Evolutionary conservation across 1,140 invertebrate genomes (phyloP).

Genomic region (Spodoptera frugiperda): DNA sequence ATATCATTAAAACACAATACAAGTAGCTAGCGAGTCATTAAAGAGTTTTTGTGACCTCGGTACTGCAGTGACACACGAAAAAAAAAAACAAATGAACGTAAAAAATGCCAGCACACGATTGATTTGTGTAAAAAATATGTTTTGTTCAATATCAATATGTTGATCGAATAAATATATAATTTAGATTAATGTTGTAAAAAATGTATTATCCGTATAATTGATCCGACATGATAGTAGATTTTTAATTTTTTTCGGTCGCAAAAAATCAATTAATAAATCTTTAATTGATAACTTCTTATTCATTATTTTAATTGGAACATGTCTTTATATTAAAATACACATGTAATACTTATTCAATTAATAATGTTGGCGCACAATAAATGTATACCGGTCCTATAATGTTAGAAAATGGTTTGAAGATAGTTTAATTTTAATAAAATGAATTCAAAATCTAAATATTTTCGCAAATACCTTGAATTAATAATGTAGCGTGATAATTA

Average conservation of each 20-base stretch:
- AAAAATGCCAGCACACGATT: slow-evolving; percentile 1
- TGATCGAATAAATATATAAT: not conserved
- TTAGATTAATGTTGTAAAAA: slow-evolving; percentile 9
- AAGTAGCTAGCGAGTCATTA: not conserved
- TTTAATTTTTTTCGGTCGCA: too few species aligned
- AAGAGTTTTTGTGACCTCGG: slow-evolving; percentile 6
- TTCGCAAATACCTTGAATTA: too few species aligned
- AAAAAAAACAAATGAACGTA: slow-evolving; percentile 1
- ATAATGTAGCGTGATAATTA: too few species aligned
- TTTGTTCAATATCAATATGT: not conserved
- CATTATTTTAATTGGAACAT: slow-evolving; percentile 3
- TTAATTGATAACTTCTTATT: not conserved
- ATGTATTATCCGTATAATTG: not conserved
- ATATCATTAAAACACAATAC: slow-evolving; percentile 37
- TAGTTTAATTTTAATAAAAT: too few species aligned
- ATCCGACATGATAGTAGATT: not conserved
- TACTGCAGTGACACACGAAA: not conserved
- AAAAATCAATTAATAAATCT: not conserved
- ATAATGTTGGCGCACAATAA: too few species aligned
- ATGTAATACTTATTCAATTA: too few species aligned
- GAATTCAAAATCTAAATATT: too few species aligned
- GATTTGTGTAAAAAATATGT: slow-evolving; percentile 25
- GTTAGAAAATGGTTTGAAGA: too few species aligned
- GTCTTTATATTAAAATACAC: too few species aligned
- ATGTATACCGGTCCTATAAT: too few species aligned